A percentile compares a stretch with the other conserved stretches of the same genome.
Evolutionary conservation across 2,888 invertebrate genomes (phyloP).

Genomic region (Chydorus sphaericus): DNA sequence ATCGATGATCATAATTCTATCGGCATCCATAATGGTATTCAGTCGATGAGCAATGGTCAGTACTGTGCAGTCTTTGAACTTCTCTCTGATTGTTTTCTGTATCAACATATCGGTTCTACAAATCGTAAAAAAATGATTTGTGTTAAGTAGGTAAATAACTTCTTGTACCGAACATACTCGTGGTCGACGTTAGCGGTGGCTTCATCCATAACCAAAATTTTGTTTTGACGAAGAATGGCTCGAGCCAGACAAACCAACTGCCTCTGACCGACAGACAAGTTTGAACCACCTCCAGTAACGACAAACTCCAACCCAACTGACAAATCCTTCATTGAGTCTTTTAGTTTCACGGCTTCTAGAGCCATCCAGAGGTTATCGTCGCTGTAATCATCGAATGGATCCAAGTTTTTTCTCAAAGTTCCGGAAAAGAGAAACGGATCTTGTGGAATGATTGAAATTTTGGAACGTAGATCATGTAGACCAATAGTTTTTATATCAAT

Average conservation of each 20-base stretch:
- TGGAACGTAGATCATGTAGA: slow-evolving; percentile 54
- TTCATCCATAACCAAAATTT: slow-evolving; percentile 75
- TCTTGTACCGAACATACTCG: slow-evolving; percentile 33
- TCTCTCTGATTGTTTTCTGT: slow-evolving; percentile 62
- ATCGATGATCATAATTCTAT: slow-evolving; percentile 74
- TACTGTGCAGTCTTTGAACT: slow-evolving; percentile 70
- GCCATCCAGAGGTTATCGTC: slow-evolving; percentile 70
- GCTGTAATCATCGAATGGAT: slow-evolving; percentile 67
- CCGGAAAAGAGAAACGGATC: slow-evolving; percentile 80
- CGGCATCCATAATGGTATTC: slow-evolving; percentile 85
- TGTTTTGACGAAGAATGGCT: slow-evolving; percentile 68
- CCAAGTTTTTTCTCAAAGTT: slow-evolving; percentile 71
- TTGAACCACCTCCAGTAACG: slow-evolving; percentile 50
- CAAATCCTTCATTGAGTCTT: slow-evolving; percentile 24
- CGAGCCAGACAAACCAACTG: slow-evolving; percentile 80
- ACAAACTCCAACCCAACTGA: slow-evolving; percentile 24
- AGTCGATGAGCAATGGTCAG: slow-evolving; percentile 81
- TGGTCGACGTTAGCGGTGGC: slow-evolving; percentile 88
- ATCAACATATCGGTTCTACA: slow-evolving; percentile 65
- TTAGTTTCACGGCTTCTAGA: slow-evolving; percentile 47
- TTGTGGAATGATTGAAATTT: slow-evolving; percentile 84
- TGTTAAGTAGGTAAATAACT: background rate
- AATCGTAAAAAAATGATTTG: background rate
- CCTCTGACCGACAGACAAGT: slow-evolving; percentile 79
- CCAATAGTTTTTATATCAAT: slow-evolving; percentile 30